Percentiles rank a stretch among this genome's conserved stretches.
Evolutionary conservation across 2,797 vertebrate genomes (phyloP).

Genomic region (Cottoperca gobio): DNA sequence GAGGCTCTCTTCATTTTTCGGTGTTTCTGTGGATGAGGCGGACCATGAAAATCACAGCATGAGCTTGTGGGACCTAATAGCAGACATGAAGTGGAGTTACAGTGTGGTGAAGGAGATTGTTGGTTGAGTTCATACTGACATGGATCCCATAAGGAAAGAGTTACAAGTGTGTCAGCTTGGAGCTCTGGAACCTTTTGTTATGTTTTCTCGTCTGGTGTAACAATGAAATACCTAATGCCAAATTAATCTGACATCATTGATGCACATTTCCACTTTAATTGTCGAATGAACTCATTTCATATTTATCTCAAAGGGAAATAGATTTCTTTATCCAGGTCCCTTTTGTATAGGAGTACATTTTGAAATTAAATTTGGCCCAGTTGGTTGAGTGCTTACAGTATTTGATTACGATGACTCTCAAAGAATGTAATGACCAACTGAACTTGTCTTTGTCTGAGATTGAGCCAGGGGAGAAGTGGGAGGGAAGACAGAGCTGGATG

Average conservation of each 20-base stretch:
- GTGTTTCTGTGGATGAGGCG: slow-evolving; percentile 40
- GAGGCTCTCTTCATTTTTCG: slow-evolving; percentile 52
- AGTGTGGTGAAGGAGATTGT: slow-evolving; percentile 34
- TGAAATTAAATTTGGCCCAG: slow-evolving; percentile 55
- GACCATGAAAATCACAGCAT: slow-evolving; percentile 39
- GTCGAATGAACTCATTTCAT: slow-evolving; percentile 23
- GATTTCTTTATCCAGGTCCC: slow-evolving; percentile 34
- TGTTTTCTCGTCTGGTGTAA: slow-evolving; percentile 13
- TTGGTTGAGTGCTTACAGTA: slow-evolving; percentile 38
- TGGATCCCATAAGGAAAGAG: slow-evolving; percentile 21
- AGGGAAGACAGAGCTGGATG: slow-evolving; percentile 29
- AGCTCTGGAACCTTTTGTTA: background rate
- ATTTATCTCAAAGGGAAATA: slow-evolving; percentile 38
- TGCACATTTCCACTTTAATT: slow-evolving; percentile 31
- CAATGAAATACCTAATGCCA: slow-evolving; percentile 29
- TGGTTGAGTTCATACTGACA: slow-evolving; percentile 30
- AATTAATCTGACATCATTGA: slow-evolving; percentile 16
- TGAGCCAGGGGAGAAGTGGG: slow-evolving; percentile 34
- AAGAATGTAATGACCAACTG: slow-evolving; percentile 58
- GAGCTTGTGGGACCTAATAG: slow-evolving; percentile 56
- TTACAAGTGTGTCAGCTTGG: slow-evolving; percentile 27
- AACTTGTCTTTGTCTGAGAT: slow-evolving; percentile 64
- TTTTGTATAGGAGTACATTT: slow-evolving; percentile 52
- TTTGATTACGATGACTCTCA: slow-evolving; percentile 59
- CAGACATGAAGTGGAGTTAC: slow-evolving; percentile 43